Conservation (phyloP, 2,113 vertebrate species). For the Rhizomys pruinosus region DNA sequence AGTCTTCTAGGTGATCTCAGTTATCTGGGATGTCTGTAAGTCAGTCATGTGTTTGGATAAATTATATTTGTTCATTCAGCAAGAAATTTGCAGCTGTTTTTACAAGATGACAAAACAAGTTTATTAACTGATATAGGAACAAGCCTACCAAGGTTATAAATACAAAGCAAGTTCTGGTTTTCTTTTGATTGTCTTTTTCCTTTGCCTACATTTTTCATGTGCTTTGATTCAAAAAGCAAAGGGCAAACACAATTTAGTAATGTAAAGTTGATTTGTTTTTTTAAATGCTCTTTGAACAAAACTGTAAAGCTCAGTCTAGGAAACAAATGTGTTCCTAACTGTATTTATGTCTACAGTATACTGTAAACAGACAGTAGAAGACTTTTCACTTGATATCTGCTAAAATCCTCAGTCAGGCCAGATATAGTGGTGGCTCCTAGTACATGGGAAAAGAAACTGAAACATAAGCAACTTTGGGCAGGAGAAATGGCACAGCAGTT, state of each 20-base stretch:
- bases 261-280: not conserved
- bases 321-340: not conserved
- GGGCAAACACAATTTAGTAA: not conserved
- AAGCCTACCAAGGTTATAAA: not conserved
- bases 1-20: not conserved
- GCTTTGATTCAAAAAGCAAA: not conserved
- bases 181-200: no score
- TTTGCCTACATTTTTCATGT: not conserved
- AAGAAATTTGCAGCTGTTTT: not conserved
- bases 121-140: not conserved
- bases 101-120: constrained; percentile 33
- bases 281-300: not conserved
- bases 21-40: not conserved
- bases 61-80: not conserved
- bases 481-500: no score
- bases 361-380: not conserved
- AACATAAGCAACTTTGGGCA: no score
- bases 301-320: not conserved
- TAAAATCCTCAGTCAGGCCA: not conserved
- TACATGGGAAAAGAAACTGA: no score
- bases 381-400: not conserved
- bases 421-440: not conserved
- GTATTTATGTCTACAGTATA: not conserved
- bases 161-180: no score
- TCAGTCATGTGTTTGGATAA: not conserved